These are phyloP conservation scores for Lepilemur septentrionalis DNA, from an alignment of 2,797 vertebrate species.

Conservation along the genomic window DNA sequence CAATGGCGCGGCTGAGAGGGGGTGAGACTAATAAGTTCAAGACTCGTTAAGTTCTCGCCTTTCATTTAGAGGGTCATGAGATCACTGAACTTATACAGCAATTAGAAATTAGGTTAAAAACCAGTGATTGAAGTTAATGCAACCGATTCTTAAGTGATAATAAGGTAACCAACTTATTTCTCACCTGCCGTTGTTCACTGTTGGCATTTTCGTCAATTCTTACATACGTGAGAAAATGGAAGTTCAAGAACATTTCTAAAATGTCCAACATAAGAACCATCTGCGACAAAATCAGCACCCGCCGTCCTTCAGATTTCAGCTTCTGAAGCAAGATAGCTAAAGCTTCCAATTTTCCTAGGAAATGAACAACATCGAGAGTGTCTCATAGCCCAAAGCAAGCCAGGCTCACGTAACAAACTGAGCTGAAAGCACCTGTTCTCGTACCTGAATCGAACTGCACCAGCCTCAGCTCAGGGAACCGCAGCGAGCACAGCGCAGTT, in stretches of 20 bases:
- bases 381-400: not conserved
- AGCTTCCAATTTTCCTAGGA: conserved; percentile 95
- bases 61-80: not conserved
- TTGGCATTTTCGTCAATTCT: conserved; percentile 95
- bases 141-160: not conserved
- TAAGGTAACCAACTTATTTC: not conserved
- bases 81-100: fast-evolving
- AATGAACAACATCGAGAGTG: not conserved
- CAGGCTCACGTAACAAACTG: fast-evolving
- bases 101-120: not conserved
- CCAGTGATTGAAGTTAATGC: fast-evolving
- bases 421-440: fast-evolving
- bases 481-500: conserved; percentile 84
- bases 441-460: conserved; percentile 97
- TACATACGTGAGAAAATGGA: conserved; percentile 93
- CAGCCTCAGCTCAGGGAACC: conserved; percentile 91
- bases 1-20: too few species aligned
- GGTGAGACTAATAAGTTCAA: not conserved
- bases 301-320: conserved; percentile 92
- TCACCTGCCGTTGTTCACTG: conserved; percentile 93
- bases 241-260: conserved; percentile 90
- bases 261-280: conserved; percentile 92
- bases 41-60: too few species aligned
- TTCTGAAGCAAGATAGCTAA: conserved; percentile 95
- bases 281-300: conserved; percentile 93